Evolutionary conservation across 2,888 invertebrate genomes (phyloP).

Genomic region (Melanostoma scalare): DNA sequence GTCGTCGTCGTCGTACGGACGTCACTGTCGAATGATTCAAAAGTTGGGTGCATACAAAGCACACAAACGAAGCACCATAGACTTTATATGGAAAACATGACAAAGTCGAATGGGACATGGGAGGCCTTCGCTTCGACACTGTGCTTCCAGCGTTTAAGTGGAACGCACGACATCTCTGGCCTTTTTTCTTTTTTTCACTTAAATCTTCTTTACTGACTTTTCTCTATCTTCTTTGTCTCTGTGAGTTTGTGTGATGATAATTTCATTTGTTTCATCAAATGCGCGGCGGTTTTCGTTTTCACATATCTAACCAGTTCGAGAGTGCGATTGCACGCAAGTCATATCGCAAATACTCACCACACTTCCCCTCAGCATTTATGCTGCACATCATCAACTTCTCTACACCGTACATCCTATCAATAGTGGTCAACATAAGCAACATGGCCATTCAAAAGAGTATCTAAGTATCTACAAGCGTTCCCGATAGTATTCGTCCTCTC

Average conservation of each 20-base stretch:
- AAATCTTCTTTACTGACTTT: conserved; percentile 9
- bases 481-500: conserved; percentile 51
- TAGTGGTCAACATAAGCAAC: conserved; percentile 70
- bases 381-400: conserved; percentile 42
- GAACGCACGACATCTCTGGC: conserved; percentile 69
- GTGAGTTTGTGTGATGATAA: conserved; percentile 46
- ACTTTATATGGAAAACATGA: conserved; percentile 44
- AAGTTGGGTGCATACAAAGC: conserved; percentile 51
- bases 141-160: conserved; percentile 68
- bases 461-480: conserved; percentile 62
- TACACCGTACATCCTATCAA: conserved; percentile 47
- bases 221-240: conserved; percentile 49
- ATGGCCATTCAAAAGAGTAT: conserved; percentile 66
- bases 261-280: conserved; percentile 23
- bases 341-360: conserved; percentile 52
- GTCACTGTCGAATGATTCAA: conserved; percentile 47
- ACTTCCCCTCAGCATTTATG: conserved; percentile 59
- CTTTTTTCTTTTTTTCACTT: conserved; percentile 6
- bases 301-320: conserved; percentile 32
- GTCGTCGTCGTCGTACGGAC: conserved; percentile 18
- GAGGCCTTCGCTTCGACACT: conserved; percentile 65
- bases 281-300: conserved; percentile 5
- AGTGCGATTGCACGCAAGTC: conserved; percentile 57
- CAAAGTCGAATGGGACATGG: conserved; percentile 36
- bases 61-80: conserved; percentile 28